These are phyloP conservation scores for Megalops atlanticus DNA, from an alignment of 2,113 vertebrate genomes.

Conservation along the genomic window DNA sequence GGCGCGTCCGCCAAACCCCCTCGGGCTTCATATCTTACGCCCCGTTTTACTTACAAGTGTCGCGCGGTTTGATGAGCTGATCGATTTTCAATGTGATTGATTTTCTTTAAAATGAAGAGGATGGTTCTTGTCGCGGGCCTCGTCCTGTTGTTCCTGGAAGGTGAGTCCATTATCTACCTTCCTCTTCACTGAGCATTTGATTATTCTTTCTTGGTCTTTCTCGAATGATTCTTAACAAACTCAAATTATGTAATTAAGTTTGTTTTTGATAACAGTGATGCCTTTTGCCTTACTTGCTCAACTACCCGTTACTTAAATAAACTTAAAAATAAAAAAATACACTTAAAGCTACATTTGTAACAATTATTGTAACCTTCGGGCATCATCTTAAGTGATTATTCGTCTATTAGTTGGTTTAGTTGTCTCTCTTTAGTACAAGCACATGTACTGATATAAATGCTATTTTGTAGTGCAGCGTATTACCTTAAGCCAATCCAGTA, in stretches of 20 bases:
- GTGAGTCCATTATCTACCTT: conserved; percentile 52
- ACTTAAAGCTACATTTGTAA: too few relatives aligned
- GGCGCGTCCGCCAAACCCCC: not conserved
- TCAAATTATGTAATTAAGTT: not conserved
- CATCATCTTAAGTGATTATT: too few relatives aligned
- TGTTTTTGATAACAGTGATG: too few relatives aligned
- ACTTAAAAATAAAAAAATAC: too few relatives aligned
- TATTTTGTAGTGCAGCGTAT: not conserved
- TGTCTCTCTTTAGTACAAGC: not conserved
- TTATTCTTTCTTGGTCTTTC: not conserved
- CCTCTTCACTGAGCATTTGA: not conserved
- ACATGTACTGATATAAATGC: too few relatives aligned
- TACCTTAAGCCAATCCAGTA: not conserved
- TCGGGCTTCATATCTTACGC: not conserved
- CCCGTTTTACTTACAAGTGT: not conserved
- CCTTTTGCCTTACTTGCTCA: too few relatives aligned
- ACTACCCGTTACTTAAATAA: too few relatives aligned
- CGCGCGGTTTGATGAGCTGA: too few relatives aligned
- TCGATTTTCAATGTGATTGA: too few relatives aligned
- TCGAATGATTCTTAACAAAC: not conserved
- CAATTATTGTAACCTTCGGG: too few relatives aligned
- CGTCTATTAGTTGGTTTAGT: too few relatives aligned
- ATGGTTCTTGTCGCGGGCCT: conserved; percentile 52
- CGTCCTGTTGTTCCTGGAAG: conserved; percentile 60
- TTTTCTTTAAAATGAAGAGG: conserved; percentile 39